phyloP scores from a whole-genome alignment of 2,113 vertebrate genomes.

The Pygathrix nemaeus region DNA sequence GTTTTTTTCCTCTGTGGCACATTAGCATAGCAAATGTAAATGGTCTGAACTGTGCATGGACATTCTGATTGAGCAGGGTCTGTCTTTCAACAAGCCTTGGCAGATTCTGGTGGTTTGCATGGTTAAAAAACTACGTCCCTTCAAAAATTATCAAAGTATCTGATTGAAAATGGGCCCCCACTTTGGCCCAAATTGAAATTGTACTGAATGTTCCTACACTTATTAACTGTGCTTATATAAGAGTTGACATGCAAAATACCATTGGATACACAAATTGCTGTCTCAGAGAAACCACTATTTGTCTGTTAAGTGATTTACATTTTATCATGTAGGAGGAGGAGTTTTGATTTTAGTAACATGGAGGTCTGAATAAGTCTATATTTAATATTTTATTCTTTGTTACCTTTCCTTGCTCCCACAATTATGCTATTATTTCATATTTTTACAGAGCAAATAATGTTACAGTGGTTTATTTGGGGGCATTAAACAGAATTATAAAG shows the following conservation, averaged over 20 bases:
- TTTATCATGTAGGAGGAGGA: background rate
- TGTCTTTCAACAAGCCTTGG: background rate
- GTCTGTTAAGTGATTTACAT: background rate
- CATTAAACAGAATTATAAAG: background rate
- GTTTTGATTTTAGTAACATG: background rate
- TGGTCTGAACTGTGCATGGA: background rate
- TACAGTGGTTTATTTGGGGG: background rate
- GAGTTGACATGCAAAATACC: background rate
- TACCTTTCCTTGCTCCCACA: background rate
- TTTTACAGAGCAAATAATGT: background rate
- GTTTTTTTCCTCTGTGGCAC: background rate
- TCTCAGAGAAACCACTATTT: background rate
- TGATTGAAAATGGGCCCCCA: background rate
- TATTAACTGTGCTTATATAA: background rate
- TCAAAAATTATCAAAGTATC: conserved; percentile 1
- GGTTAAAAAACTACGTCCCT: background rate
- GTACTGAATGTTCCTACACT: background rate
- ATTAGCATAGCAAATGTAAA: background rate
- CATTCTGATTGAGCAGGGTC: background rate
- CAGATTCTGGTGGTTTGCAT: background rate
- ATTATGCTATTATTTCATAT: background rate
- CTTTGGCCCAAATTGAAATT: background rate
- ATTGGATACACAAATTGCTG: background rate
- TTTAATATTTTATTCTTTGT: background rate
- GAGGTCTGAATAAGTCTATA: background rate